Base-by-base conservation (phyloP, 2,888 invertebrate species). In the Axea sp. region DNA sequence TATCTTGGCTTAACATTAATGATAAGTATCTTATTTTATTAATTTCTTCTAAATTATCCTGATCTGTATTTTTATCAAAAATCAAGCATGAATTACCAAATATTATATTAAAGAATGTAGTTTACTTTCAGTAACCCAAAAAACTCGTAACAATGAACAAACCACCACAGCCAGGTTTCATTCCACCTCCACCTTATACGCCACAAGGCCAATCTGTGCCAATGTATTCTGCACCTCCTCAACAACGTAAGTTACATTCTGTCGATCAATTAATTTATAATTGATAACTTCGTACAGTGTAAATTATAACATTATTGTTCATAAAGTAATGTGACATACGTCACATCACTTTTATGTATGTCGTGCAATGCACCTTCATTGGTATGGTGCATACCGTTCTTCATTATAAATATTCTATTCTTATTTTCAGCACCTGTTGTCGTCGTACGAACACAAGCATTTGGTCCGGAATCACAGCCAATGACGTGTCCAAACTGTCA, bases 401-500 rank as follows among this genome's bases (percentile, higher is more conserved):
- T n/a, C n/a, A n/a, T n/a, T n/a, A n/a, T n/a, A n/a, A n/a, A n/a
- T n/a, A n/a, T n/a, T n/a, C n/a, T n/a, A n/a, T n/a, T n/a, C n/a
- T n/a, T n/a, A n/a, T 31, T 68, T 67, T 9, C 39, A 73, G 73
- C 62, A 19, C 17, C 49, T 4, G 51, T 51, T 31, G 68, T 73
- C 7, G 26, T 68, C 6, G 55, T 82, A 0, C 73, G 67, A 7
- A 14, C 33, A 8, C 22, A 71, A 2, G 35, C 65, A 9, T 84
- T 87, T 31, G 89, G 89, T 1, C 85, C 88, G 0, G 82, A 86
- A 14, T 81, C 89, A 3, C 84, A 87, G 60, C 57, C 80, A 0
- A 74, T 88, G 75, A 84, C 74, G 0, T 90, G 90, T 75, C 90
- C 90, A 0, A 81, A 88, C 47, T 90, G 90, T 71, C 87, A 86